Base-by-base conservation (phyloP, 2,797 vertebrate species). In the Bucorvus abyssinicus region DNA sequence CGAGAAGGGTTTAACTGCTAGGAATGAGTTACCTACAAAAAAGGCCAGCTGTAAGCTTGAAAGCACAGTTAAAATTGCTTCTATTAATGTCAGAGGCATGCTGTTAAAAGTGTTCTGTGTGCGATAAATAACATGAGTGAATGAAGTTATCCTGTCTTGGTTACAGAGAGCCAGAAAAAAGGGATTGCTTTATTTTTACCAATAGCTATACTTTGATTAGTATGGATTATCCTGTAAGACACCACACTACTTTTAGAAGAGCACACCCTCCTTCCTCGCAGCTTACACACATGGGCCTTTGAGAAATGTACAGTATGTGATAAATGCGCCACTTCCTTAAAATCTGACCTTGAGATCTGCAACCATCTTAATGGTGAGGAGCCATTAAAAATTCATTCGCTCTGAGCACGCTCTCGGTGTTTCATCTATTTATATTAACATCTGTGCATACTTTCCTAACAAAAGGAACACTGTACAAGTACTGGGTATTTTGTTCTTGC, bases 111-210 rank as follows among this genome's bases (percentile, higher is more conserved):
- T 68, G 81, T 79, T 94, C 84, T 80, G 40, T 87, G 71, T 52
- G 75, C 94, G 78, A 87, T 57, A 91, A 93, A 78, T 69, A 90
- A 79, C 83, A 77, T 9, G 74, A 90, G 70, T 42, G 91, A 93
- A 90, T 61, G 63, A 92, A 94, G 78, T 90, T 89, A 94, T 50
- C 71, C 64, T 0, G 0, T 70, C 74, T 83, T 70, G 60, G 70
- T 87, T 93, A 88, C 30, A 70, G 69, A 91, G 34, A 78, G 44
- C 12, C 53, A 69, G 92, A 91, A 97, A 91, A 85, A 14, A 89
- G 87, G 2, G 63, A 94, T 79, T 50, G 56, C 88, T 94, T 96
- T 74, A 92, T 87, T 94, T 94, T 94, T 89, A 96, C 86, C 90
- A 86, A 91, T 80, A 76, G 83, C 64, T 91, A 36, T 64, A 68